Base-by-base conservation (phyloP, 2,113 vertebrate genomes). In the Trichomycterus rosablanca region DNA sequence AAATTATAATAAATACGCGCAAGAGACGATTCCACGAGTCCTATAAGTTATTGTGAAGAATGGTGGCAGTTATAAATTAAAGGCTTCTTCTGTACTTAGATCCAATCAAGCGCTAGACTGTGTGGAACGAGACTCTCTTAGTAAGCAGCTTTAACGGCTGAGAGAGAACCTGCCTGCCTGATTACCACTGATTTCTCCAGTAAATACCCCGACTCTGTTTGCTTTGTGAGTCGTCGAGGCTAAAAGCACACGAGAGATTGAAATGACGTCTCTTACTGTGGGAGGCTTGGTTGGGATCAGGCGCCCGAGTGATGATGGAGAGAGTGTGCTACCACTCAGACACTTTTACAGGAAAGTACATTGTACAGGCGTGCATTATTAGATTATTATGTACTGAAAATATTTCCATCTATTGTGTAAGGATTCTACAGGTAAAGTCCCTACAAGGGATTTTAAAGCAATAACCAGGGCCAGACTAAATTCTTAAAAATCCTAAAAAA, bases 101-200 rank as follows among this genome's bases (percentile, higher is more conserved):
- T 40, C 44, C 59, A 66, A 52, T 54, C 67, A 52, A 73, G 73
- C 61, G 59, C 63, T 71, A 65, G 61, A 23, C 48, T 14, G 34
- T 52, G 35, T 26, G 14, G 56, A 52, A 44, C 16, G 39, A 43
- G 22, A 24, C 34, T 59, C 60, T 48, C 44, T 34, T 51, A 64
- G 51, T 49, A 48, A 32, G 57, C 26, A 18, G 58, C 43, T 49
- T 28, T 71, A 73, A 72, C 67, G 52, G 66, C 67, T 46, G 50
- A 61, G 50, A 63, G 59, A 66, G 57, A 59, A 46, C 15, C 42
- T 45, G 53, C 5, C 56, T 58, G 50, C 37, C 42, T 72, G 52
- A 76, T 78, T 74, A 76, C 52, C 70, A 59, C 66, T 65, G 72
- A 79, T 76, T 76, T 71, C n/a, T 42, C 57, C 53, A 57, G 59